Percentiles rank a stretch among this genome's conserved stretches.
Evolutionary conservation across 2,888 invertebrate species (phyloP).

Genomic region (Hirtodrosophila trivittata): DNA sequence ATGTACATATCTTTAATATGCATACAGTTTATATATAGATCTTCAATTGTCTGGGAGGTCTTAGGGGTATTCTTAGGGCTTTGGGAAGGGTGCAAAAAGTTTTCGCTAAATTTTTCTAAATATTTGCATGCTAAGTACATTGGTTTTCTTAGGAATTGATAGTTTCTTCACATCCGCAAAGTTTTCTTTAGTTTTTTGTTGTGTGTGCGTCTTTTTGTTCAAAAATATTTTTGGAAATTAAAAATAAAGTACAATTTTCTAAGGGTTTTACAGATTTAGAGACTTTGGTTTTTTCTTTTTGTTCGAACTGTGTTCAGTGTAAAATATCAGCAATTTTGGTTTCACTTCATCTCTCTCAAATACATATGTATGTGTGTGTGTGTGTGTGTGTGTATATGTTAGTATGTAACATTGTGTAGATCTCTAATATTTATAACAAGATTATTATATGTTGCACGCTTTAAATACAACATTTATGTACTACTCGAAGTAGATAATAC

Average conservation of each 20-base stretch:
- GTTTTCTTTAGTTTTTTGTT: conserved; percentile 24
- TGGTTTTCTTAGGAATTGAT: conserved; percentile 17
- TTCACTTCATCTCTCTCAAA: conserved; percentile 43
- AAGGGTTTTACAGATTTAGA: no score
- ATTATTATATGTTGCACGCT: conserved; percentile 24
- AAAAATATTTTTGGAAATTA: conserved; percentile 17
- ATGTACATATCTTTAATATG: conserved; percentile 1
- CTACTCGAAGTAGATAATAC: conserved; percentile 19
- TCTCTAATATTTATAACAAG: conserved; percentile 57
- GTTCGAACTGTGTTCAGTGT: conserved; percentile 67
- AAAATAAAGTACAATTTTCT: conserved; percentile 28
- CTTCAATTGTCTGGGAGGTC: conserved; percentile 22
- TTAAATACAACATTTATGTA: conserved; percentile 42
- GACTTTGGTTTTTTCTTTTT: conserved; percentile 7
- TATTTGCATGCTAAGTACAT: conserved; percentile 54
- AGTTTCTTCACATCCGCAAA: conserved; percentile 29
- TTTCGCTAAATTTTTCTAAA: conserved; percentile 73
- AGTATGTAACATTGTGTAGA: conserved; percentile 5
- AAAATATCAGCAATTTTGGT: conserved; percentile 70
- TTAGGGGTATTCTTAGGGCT: conserved; percentile 23
- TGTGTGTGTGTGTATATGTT: conserved; percentile 8
- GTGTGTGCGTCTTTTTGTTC: conserved; percentile 26
- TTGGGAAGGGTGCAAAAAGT: conserved; percentile 62
- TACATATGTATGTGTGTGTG: conserved; percentile 12
- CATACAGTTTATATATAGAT: neutral